Evolutionary conservation across 2,888 invertebrate genomes (phyloP).

Genomic region (Eupsilia transversa): DNA sequence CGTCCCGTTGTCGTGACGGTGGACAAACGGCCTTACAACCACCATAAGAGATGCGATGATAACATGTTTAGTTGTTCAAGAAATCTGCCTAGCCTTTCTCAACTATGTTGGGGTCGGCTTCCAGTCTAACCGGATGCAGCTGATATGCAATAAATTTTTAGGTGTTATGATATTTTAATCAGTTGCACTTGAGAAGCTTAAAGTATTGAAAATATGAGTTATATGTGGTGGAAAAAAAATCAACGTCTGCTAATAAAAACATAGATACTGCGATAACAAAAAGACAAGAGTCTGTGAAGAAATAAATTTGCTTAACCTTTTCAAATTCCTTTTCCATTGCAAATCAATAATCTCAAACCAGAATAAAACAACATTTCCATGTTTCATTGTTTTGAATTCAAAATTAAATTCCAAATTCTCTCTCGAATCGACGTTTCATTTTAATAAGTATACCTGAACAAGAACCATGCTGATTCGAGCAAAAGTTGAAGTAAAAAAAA

Average conservation of each 20-base stretch:
- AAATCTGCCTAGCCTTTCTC: too few relatives aligned
- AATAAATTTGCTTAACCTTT: too few relatives aligned
- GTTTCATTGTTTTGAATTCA: background rate
- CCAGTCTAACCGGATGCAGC: too few relatives aligned
- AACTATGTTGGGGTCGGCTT: too few relatives aligned
- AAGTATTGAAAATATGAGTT: background rate
- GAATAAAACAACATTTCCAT: background rate
- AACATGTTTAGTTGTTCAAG: too few relatives aligned
- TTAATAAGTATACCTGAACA: background rate
- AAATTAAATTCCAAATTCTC: background rate
- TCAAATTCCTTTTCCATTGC: background rate
- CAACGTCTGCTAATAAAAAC: background rate
- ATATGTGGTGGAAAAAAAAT: background rate
- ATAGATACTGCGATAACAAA: background rate
- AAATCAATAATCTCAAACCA: background rate
- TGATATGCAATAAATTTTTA: too few relatives aligned
- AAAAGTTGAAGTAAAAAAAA: conserved; percentile 32
- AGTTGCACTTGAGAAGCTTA: too few relatives aligned
- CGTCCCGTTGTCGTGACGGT: too few relatives aligned
- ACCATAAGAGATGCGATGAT: background rate
- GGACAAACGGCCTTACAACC: too few relatives aligned
- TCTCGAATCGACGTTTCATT: background rate
- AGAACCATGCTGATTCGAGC: conserved; percentile 12
- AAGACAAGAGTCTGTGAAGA: background rate
- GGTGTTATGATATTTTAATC: background rate